phyloP scores from a whole-genome alignment of 2,797 vertebrate species.

The Sphenopsis melanotis region DNA sequence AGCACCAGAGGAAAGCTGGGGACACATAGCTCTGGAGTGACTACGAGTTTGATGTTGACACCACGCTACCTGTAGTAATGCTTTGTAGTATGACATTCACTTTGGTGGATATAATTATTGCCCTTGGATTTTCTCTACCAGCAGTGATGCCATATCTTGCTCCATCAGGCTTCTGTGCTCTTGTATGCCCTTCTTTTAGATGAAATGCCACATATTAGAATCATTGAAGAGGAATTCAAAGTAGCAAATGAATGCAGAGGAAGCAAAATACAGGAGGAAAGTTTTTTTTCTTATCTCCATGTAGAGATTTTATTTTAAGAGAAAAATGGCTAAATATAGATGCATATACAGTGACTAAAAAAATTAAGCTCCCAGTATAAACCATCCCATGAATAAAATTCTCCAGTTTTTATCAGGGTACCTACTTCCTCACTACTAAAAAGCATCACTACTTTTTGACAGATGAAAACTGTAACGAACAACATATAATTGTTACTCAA shows the following conservation, averaged over 20 bases:
- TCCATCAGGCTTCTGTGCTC: neutral
- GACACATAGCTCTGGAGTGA: neutral
- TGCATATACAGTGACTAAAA: neutral
- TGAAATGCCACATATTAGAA: neutral
- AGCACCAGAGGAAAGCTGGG: neutral
- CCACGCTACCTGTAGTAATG: neutral
- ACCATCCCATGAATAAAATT: neutral
- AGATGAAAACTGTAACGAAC: neutral
- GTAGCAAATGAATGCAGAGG: neutral
- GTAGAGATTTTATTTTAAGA: neutral
- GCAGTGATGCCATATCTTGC: neutral
- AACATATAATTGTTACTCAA: neutral
- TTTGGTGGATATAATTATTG: neutral
- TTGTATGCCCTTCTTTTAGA: neutral
- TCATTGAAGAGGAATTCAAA: neutral
- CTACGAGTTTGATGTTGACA: neutral
- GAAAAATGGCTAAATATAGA: neutral
- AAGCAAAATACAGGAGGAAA: neutral
- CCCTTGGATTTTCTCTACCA: neutral
- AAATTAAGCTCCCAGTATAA: neutral
- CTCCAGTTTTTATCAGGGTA: neutral
- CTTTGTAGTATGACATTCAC: neutral
- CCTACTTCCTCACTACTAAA: neutral
- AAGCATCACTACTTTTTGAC: neutral
- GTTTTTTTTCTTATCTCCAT: neutral